Conservation (phyloP, 2,888 invertebrate genomes). For the Standfussiana lucernea region DNA sequence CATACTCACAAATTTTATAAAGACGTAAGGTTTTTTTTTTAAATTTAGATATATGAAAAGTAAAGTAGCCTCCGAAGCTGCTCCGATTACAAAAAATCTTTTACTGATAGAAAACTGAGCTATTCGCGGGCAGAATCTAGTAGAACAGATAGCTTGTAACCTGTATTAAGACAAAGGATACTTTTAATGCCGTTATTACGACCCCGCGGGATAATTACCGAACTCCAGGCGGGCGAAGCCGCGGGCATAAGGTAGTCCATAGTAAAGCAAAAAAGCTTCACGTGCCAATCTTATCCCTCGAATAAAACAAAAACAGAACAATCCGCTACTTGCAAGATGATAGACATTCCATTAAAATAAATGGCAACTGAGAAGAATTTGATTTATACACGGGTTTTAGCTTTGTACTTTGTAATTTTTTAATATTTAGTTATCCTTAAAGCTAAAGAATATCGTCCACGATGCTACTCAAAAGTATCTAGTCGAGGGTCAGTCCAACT, state of each 20-base stretch:
- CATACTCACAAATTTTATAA: too few relatives aligned
- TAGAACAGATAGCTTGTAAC: too few relatives aligned
- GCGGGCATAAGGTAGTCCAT: background rate
- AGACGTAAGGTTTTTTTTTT: background rate
- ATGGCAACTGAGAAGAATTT: background rate
- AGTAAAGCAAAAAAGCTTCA: background rate
- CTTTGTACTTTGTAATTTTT: background rate
- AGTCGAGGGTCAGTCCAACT: background rate
- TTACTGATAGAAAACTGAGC: too few relatives aligned
- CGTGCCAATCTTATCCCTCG: background rate
- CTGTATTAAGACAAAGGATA: too few relatives aligned
- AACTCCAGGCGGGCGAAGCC: background rate
- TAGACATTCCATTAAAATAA: background rate
- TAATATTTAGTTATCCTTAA: background rate
- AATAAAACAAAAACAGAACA: background rate
- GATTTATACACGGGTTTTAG: constrained; percentile 22
- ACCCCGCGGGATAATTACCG: background rate
- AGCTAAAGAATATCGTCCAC: background rate
- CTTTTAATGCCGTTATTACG: too few relatives aligned
- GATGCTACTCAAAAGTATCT: background rate
- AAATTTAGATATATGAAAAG: background rate
- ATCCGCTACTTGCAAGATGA: background rate
- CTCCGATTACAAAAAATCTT: too few relatives aligned
- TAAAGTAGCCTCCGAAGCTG: too few relatives aligned
- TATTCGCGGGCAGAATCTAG: too few relatives aligned